These are phyloP conservation scores for Bujurquina vittata DNA, from an alignment of 2,113 vertebrate genomes.

Conservation along the genomic window DNA sequence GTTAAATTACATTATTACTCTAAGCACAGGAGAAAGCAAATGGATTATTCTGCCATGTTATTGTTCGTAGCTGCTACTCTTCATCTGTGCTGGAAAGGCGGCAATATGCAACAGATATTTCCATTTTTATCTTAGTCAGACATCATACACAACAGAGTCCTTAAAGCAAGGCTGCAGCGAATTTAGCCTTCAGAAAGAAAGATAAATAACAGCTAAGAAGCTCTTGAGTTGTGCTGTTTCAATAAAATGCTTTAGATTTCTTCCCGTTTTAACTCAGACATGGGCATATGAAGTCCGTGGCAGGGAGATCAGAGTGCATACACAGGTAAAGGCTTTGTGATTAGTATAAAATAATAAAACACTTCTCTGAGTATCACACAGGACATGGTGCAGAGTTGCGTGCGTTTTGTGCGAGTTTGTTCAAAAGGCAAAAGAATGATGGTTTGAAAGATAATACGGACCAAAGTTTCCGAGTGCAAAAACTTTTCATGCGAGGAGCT, in stretches of 20 bases:
- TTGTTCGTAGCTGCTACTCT: not conserved
- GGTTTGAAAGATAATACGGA: conserved; percentile 32
- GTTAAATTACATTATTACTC: conserved; percentile 34
- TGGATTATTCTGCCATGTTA: conserved; percentile 1
- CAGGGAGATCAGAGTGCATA: conserved; percentile 14
- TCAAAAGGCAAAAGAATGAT: conserved; percentile 22
- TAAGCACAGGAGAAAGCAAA: conserved; percentile 30
- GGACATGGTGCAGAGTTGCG: not conserved
- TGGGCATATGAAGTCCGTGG: conserved; percentile 6
- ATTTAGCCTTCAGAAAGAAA: conserved; percentile 44
- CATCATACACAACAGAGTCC: conserved; percentile 17
- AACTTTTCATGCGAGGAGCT: conserved; percentile 23
- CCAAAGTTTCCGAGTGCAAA: conserved; percentile 43
- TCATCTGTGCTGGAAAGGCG: not conserved
- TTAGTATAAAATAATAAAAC: not conserved
- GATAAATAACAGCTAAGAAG: conserved; percentile 63
- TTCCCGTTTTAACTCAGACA: conserved; percentile 54
- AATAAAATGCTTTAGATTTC: conserved; percentile 62
- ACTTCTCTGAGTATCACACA: not conserved
- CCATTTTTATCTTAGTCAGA: conserved; percentile 41
- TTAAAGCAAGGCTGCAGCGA: conserved; percentile 18
- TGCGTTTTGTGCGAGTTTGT: conserved; percentile 9
- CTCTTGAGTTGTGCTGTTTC: conserved; percentile 57
- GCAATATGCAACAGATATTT: conserved; percentile 42
- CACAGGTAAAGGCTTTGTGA: not conserved